A percentile compares a stretch with the other conserved stretches of the same genome.
phyloP scores from a whole-genome alignment of 1,140 invertebrate genomes.

The Micrasema minimum region DNA sequence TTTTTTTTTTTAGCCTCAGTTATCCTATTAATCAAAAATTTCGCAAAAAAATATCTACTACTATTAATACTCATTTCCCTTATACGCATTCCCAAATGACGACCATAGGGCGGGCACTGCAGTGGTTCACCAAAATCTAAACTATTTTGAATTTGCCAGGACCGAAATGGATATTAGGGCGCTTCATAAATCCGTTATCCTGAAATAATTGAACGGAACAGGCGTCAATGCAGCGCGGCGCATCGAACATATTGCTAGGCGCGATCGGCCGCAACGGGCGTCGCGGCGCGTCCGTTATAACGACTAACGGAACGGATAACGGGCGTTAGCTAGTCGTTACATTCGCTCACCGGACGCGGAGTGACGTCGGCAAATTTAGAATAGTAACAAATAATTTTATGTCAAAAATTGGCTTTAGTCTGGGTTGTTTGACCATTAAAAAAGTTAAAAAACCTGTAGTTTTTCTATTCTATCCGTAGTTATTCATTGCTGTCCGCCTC shows the following conservation, averaged over 20 bases:
- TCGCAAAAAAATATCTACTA: too few relatives aligned
- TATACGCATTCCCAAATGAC: not conserved
- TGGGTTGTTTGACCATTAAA: too few relatives aligned
- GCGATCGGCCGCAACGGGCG: constrained; percentile 33
- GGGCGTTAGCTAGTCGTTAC: constrained; percentile 26
- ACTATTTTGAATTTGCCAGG: not conserved
- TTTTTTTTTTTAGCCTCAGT: too few relatives aligned
- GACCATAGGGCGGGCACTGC: not conserved
- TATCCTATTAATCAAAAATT: too few relatives aligned
- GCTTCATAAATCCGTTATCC: not conserved
- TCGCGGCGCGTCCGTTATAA: not conserved
- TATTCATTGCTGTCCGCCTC: too few relatives aligned
- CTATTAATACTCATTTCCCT: too few relatives aligned
- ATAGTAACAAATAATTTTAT: not conserved
- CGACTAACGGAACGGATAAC: constrained; percentile 11
- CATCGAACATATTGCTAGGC: constrained; percentile 37
- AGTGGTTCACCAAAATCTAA: not conserved
- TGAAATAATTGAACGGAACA: constrained; percentile 17
- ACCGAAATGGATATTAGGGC: not conserved
- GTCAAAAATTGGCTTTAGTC: not conserved
- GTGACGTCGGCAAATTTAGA: too few relatives aligned
- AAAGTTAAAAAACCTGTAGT: too few relatives aligned
- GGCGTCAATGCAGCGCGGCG: constrained; percentile 37
- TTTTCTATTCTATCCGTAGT: too few relatives aligned
- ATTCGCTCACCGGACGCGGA: not conserved